These are phyloP conservation scores for Meteorus sp. DNA, from an alignment of 1,140 invertebrate species.

Conservation along the genomic window DNA sequence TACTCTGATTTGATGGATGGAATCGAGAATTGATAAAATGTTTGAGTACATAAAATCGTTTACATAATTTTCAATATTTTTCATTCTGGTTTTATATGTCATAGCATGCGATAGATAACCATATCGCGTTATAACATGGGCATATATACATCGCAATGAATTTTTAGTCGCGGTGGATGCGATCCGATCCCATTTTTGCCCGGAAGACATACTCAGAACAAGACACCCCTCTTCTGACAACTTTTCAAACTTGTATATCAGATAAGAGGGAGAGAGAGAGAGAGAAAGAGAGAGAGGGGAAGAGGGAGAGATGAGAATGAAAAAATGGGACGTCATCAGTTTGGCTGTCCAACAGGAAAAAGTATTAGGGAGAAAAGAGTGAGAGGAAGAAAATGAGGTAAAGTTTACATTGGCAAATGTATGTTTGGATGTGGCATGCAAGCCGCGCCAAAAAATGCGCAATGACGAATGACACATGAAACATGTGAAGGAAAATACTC, in stretches of 20 bases:
- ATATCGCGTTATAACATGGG: too few relatives aligned
- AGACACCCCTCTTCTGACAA: background rate
- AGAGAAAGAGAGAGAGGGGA: too few relatives aligned
- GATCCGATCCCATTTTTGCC: background rate
- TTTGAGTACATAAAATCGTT: too few relatives aligned
- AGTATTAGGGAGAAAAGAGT: background rate
- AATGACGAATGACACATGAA: constrained; percentile 4
- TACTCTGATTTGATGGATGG: too few relatives aligned
- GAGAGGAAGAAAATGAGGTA: background rate
- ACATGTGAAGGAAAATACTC: background rate
- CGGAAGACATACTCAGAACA: constrained; percentile 9
- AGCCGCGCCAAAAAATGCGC: background rate
- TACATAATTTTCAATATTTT: too few relatives aligned
- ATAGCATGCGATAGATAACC: too few relatives aligned
- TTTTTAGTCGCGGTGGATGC: constrained; percentile 18
- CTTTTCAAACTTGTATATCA: constrained; percentile 14
- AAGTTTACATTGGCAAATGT: background rate
- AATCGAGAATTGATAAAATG: too few relatives aligned
- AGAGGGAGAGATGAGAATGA: too few relatives aligned
- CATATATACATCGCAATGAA: constrained; percentile 24
- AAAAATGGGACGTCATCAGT: constrained; percentile 27
- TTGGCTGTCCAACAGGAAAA: constrained; percentile 8
- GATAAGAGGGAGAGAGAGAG: constrained; percentile 13
- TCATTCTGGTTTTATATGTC: too few relatives aligned
- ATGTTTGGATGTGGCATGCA: background rate